phyloP scores from a whole-genome alignment of 2,888 invertebrate species.

The Seladonia tumulorum region DNA sequence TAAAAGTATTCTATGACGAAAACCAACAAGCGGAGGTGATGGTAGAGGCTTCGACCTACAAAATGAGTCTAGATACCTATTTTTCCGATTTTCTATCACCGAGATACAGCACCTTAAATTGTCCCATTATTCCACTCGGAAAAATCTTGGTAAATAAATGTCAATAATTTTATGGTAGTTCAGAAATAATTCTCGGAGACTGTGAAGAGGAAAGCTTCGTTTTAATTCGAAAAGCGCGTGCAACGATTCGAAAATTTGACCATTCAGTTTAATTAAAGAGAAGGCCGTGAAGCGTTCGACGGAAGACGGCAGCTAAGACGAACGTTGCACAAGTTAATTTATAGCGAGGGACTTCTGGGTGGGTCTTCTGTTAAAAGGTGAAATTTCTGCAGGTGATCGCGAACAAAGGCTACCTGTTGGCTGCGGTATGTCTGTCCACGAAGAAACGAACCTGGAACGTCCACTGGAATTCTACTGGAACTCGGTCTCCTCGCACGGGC shows the following conservation, averaged over 20 bases:
- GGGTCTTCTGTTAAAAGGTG: neutral
- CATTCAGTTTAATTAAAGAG: neutral
- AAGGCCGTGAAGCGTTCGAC: neutral
- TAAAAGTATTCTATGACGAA: too few relatives aligned
- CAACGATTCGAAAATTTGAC: neutral
- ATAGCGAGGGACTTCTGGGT: neutral
- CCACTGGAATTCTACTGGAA: neutral
- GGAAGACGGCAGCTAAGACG: neutral
- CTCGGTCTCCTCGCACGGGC: neutral
- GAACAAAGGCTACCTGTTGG: slow-evolving; percentile 17
- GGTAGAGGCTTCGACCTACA: neutral
- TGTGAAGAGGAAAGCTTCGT: neutral
- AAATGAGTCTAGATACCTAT: neutral
- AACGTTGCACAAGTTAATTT: neutral
- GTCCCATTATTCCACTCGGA: too few relatives aligned
- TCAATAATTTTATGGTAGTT: too few relatives aligned
- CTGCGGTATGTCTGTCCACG: neutral
- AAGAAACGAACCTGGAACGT: slow-evolving; percentile 3
- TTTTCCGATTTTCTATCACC: neutral
- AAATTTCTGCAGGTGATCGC: neutral
- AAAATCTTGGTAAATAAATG: neutral
- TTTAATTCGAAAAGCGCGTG: neutral
- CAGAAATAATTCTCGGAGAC: neutral
- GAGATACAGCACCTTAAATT: neutral
- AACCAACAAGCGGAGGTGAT: neutral